A percentile compares a stretch with the other conserved stretches of the same genome.
Conservation (phyloP, 2,113 vertebrate genomes). For the Myxocyprinus asiaticus region DNA sequence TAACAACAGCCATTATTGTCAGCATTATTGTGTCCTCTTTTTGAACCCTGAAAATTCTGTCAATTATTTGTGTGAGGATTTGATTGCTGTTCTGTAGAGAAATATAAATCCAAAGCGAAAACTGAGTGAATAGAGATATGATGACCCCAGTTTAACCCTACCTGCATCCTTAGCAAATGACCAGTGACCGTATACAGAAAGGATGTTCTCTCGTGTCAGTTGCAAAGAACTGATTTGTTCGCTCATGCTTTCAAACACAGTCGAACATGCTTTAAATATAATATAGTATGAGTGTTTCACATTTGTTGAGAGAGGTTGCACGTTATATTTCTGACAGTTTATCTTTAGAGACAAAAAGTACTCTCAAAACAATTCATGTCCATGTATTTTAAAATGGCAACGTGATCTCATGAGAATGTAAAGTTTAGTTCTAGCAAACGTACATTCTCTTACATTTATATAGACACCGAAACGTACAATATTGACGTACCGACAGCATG, state of each 20-base stretch:
- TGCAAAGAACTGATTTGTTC: no score
- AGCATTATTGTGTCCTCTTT: slow-evolving; percentile 13
- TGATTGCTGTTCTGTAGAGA: slow-evolving; percentile 17
- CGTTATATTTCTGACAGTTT: not conserved
- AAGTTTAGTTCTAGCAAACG: no score
- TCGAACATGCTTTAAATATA: not conserved
- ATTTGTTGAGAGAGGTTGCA: not conserved
- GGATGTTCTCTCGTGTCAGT: no score
- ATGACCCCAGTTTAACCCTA: not conserved
- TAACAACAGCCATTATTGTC: slow-evolving; percentile 11
- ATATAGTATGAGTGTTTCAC: not conserved
- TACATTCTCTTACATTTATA: no score
- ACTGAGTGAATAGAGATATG: not conserved
- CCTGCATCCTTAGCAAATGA: slow-evolving; percentile 11
- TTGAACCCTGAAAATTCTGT: slow-evolving; percentile 39
- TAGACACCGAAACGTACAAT: no score
- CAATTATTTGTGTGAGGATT: slow-evolving; percentile 16
- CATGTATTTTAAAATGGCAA: no score
- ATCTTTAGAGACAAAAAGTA: not conserved
- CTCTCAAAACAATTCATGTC: not conserved
- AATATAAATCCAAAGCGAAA: not conserved
- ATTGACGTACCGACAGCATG: no score
- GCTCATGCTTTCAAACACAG: not conserved
- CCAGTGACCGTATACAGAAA: not conserved
- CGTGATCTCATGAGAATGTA: no score